Evolutionary conservation across 2,888 invertebrate genomes (phyloP).

Genomic region (Limnephilus lunatus): DNA sequence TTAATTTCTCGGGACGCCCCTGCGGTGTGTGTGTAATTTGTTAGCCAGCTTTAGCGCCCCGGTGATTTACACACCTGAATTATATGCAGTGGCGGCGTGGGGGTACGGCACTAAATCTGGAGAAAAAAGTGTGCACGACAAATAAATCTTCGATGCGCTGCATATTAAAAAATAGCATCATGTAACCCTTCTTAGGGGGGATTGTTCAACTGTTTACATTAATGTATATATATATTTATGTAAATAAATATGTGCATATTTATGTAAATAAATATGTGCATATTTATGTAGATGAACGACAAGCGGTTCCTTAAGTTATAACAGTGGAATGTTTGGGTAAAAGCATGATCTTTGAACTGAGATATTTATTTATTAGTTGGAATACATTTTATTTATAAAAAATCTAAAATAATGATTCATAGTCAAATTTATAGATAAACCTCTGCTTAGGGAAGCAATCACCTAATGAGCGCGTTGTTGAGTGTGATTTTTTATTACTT

Average conservation of each 20-base stretch:
- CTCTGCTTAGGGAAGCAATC: too few species aligned
- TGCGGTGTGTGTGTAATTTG: constrained; percentile 50
- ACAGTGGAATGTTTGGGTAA: not conserved
- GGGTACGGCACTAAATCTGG: constrained; percentile 45
- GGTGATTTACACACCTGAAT: constrained; percentile 54
- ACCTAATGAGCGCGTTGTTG: too few species aligned
- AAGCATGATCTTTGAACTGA: not conserved
- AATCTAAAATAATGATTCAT: too few species aligned
- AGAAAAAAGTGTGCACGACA: constrained; percentile 46
- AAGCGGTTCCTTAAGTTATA: not conserved
- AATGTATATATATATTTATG: too few species aligned
- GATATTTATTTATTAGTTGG: not conserved
- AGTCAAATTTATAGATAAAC: too few species aligned
- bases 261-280: not conserved
- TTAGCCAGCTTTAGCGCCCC: constrained; percentile 46
- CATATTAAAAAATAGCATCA: constrained; percentile 44
- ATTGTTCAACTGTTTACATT: not conserved
- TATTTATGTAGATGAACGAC: not conserved
- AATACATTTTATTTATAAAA: too few species aligned
- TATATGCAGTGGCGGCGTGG: constrained; percentile 40
- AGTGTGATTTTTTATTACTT: too few species aligned
- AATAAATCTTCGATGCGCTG: constrained; percentile 50
- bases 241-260: too few species aligned
- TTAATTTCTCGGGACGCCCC: constrained; percentile 43
- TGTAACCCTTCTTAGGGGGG: not conserved